Evolutionary conservation across 1,140 invertebrate species (phyloP).

Genomic region (Caenorhabditis tropicalis): DNA sequence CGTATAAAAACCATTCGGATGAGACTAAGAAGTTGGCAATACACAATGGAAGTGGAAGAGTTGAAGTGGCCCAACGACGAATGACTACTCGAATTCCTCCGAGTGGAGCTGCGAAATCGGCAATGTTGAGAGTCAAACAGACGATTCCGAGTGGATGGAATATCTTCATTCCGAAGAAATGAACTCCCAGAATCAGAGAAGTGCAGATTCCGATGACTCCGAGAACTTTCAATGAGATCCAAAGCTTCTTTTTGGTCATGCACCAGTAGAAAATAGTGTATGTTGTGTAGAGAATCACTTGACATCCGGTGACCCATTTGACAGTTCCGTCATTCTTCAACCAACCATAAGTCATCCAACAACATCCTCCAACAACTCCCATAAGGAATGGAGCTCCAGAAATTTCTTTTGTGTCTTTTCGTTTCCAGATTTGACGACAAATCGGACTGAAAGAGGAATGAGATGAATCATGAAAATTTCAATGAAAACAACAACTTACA

Average conservation of each 20-base stretch:
- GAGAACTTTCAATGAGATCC: constrained; percentile 68
- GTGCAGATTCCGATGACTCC: constrained; percentile 62
- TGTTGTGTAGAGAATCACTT: constrained; percentile 63
- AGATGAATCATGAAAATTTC: not conserved
- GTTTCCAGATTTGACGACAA: constrained; percentile 72
- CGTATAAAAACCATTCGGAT: constrained; percentile 71
- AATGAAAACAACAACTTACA: constrained; percentile 62
- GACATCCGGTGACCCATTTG: constrained; percentile 65
- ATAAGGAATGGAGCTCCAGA: constrained; percentile 70
- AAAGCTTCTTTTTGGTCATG: constrained; percentile 72
- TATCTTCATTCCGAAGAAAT: constrained; percentile 69
- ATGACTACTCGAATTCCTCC: constrained; percentile 69
- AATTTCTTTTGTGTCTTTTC: constrained; percentile 70
- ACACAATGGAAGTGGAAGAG: constrained; percentile 70
- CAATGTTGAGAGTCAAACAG: constrained; percentile 69
- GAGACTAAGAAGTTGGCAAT: constrained; percentile 72
- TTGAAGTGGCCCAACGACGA: constrained; percentile 69
- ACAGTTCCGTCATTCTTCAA: constrained; percentile 68
- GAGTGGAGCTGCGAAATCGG: constrained; percentile 69
- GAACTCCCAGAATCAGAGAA: constrained; percentile 57
- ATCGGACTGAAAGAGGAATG: constrained; percentile 63
- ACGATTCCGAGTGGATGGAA: constrained; percentile 71
- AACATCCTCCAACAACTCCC: constrained; percentile 69
- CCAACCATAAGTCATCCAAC: constrained; percentile 69
- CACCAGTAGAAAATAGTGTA: constrained; percentile 71